These are phyloP conservation scores for Catocala fraxini DNA, from an alignment of 2,888 invertebrate genomes.

Conservation along the genomic window DNA sequence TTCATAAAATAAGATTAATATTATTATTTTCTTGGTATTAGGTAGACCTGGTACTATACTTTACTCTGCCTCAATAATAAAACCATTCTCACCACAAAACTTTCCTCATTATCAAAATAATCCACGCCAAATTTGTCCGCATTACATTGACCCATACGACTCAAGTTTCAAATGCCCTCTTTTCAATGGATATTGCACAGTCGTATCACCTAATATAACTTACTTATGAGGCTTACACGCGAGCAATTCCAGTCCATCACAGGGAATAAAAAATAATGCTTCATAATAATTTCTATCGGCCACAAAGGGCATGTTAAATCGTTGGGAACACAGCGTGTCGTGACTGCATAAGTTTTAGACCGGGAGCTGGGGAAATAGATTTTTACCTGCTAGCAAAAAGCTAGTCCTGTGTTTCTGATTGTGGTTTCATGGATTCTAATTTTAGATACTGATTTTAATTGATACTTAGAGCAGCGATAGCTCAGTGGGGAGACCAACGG, in stretches of 20 bases:
- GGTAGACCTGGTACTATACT: too few species aligned
- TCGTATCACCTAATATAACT: not conserved
- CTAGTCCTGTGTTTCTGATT: too few species aligned
- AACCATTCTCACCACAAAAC: not conserved
- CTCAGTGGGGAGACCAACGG: too few species aligned
- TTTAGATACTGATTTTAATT: too few species aligned
- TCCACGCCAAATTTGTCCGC: not conserved
- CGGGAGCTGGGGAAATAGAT: slow-evolving; percentile 36
- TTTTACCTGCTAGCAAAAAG: not conserved
- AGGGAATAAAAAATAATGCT: slow-evolving; percentile 69
- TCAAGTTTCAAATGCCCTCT: too few species aligned
- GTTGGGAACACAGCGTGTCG: slow-evolving; percentile 64
- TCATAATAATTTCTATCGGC: slow-evolving; percentile 68
- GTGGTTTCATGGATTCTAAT: too few species aligned
- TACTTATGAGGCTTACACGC: slow-evolving; percentile 2
- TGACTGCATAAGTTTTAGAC: slow-evolving; percentile 63
- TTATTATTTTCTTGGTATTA: too few species aligned
- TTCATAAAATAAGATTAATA: too few species aligned
- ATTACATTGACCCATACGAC: too few species aligned
- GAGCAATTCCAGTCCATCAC: slow-evolving; percentile 56
- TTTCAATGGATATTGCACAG: not conserved
- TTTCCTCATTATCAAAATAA: not conserved
- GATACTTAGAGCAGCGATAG: too few species aligned
- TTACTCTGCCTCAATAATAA: too few species aligned
- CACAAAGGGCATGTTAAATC: slow-evolving; percentile 61